Evolutionary conservation across 2,888 invertebrate species (phyloP).

Genomic region (Luperina nickerlii): DNA sequence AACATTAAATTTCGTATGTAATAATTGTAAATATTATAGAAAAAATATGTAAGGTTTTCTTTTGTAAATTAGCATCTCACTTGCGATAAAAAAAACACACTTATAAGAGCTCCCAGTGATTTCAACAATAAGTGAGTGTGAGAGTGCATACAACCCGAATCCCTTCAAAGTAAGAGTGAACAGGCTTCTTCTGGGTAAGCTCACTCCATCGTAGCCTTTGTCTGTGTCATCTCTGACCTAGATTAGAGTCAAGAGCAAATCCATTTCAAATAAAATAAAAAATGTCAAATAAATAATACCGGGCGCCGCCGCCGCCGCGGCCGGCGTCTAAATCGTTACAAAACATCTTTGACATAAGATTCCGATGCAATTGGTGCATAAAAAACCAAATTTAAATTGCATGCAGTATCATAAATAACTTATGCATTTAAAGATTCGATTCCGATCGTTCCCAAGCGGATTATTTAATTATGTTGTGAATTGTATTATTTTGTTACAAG

Average conservation of each 20-base stretch:
- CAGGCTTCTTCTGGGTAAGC: no score
- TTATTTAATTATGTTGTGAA: slow-evolving; percentile 43
- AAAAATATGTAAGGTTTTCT: not conserved
- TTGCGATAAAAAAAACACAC: not conserved
- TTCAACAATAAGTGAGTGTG: no score
- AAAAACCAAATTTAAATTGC: slow-evolving; percentile 21
- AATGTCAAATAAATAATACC: not conserved
- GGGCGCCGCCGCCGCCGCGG: no score
- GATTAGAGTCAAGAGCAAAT: no score
- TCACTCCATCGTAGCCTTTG: no score
- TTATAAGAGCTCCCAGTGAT: not conserved
- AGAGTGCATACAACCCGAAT: no score
- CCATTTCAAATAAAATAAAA: no score
- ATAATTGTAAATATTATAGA: not conserved
- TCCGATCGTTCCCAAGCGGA: slow-evolving; percentile 53
- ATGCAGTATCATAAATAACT: slow-evolving; percentile 27
- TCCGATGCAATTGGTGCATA: slow-evolving; percentile 10
- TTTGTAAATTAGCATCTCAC: not conserved
- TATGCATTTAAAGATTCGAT: slow-evolving; percentile 2
- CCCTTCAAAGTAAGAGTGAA: no score
- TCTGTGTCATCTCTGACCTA: no score
- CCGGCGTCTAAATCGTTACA: not conserved
- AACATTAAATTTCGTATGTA: not conserved
- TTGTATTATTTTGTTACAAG: slow-evolving; percentile 8
- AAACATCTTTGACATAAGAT: slow-evolving; percentile 1